These are phyloP conservation scores for Punctoribates punctum DNA, from an alignment of 2,888 invertebrate genomes.

Conservation along the genomic window DNA sequence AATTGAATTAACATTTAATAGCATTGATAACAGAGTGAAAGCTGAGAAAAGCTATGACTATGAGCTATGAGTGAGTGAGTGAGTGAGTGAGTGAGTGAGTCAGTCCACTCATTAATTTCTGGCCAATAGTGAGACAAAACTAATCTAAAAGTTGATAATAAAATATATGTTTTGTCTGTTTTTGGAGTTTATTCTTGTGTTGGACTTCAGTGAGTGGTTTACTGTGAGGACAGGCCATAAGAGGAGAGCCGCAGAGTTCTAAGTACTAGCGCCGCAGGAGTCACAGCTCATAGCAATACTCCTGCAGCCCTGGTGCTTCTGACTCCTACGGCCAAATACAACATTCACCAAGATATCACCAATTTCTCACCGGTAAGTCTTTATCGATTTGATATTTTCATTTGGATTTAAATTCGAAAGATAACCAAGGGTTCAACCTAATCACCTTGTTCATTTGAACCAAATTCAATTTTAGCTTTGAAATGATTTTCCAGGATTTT, in stretches of 20 bases:
- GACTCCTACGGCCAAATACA: constrained; percentile 13
- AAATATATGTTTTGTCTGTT: constrained; percentile 28
- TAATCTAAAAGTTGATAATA: not conserved
- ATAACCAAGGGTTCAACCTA: no score
- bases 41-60: not conserved
- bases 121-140: constrained; percentile 1
- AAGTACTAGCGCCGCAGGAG: constrained; percentile 50
- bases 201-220: not conserved
- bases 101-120: not conserved
- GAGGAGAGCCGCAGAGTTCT: constrained; percentile 42
- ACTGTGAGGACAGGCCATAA: not conserved
- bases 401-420: no score
- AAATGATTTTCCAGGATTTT: no score
- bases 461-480: no score
- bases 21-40: not conserved
- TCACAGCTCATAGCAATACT: constrained; percentile 45
- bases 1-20: constrained; percentile 13
- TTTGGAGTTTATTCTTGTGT: not conserved
- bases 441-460: no score
- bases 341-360: not conserved
- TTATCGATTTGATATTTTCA: no score
- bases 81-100: not conserved
- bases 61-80: not conserved
- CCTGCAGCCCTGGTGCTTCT: constrained; percentile 49
- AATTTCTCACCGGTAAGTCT: not conserved